Conservation (phyloP, 1,140 invertebrate species). For the Eulimnadia texana region DNA sequence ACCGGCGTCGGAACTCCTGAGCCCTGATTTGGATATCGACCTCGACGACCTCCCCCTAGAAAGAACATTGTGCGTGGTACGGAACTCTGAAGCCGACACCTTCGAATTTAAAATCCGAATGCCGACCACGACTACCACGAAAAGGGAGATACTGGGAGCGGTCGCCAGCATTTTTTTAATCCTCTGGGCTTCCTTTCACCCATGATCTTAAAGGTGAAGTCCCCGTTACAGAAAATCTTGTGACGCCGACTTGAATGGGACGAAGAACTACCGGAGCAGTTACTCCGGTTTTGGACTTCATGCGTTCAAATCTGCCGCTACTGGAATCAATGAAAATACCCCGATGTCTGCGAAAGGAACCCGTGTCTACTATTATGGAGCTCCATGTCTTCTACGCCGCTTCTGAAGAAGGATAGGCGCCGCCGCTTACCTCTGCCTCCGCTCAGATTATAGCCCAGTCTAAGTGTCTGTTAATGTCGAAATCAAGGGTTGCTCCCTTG, state of each 20-base stretch:
- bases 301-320: conserved; percentile 1
- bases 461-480: no score
- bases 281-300: not conserved
- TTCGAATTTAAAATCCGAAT: not conserved
- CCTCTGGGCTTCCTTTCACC: conserved; percentile 31
- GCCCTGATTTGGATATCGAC: conserved; percentile 15
- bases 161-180: conserved; percentile 29
- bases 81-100: not conserved
- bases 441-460: no score
- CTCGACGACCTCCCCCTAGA: not conserved
- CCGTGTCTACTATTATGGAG: not conserved
- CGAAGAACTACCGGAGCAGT: conserved; percentile 23
- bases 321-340: conserved; percentile 13
- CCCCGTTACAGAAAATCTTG: conserved; percentile 32
- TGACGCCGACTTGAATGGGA: conserved; percentile 29
- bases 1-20: not conserved
- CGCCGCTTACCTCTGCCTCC: not conserved
- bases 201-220: conserved; percentile 27
- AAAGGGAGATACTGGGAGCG: conserved; percentile 20
- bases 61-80: not conserved
- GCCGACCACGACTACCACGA: conserved; percentile 7
- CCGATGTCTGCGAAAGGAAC: conserved; percentile 4
- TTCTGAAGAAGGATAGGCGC: conserved; percentile 8
- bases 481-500: not conserved
- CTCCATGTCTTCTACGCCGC: conserved; percentile 10